A percentile compares a stretch with the other conserved stretches of the same genome.
phyloP scores from a whole-genome alignment of 2,888 invertebrate genomes.

The Pelosia muscerda region DNA sequence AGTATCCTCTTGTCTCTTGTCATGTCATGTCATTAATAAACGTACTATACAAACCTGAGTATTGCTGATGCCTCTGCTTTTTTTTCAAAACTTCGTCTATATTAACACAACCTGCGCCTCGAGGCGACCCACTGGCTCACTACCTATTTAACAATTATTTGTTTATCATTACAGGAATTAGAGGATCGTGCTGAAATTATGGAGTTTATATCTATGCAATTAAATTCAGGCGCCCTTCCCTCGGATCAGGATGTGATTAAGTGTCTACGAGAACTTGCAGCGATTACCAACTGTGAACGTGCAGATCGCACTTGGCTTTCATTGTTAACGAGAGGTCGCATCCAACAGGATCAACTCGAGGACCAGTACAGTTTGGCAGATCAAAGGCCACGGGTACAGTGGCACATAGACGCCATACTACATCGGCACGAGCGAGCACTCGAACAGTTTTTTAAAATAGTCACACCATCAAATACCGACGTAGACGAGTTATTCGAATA shows the following conservation, averaged over 20 bases:
- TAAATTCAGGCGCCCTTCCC: slow-evolving; percentile 73
- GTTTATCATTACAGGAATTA: slow-evolving; percentile 62
- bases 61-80: background rate
- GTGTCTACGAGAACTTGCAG: slow-evolving; percentile 63
- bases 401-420: slow-evolving; percentile 66
- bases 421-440: slow-evolving; percentile 61
- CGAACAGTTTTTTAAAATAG: slow-evolving; percentile 67
- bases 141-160: background rate
- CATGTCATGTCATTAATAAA: no score
- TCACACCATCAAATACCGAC: slow-evolving; percentile 64
- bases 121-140: background rate
- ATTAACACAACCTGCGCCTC: no score
- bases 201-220: slow-evolving; percentile 76
- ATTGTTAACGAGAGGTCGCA: slow-evolving; percentile 56
- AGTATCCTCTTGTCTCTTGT: no score
- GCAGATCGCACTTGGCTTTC: slow-evolving; percentile 76
- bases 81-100: no score
- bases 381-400: slow-evolving; percentile 67
- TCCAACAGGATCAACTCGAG: slow-evolving; percentile 57
- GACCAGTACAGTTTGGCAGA: slow-evolving; percentile 45
- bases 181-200: slow-evolving; percentile 73
- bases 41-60: no score
- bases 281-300: slow-evolving; percentile 63
- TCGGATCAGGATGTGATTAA: slow-evolving; percentile 69
- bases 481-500: slow-evolving; percentile 76